Percentiles rank a stretch among this genome's conserved stretches.
These are phyloP conservation scores for Papilio machaon DNA, from an alignment of 1,140 invertebrate species.

Conservation along the genomic window DNA sequence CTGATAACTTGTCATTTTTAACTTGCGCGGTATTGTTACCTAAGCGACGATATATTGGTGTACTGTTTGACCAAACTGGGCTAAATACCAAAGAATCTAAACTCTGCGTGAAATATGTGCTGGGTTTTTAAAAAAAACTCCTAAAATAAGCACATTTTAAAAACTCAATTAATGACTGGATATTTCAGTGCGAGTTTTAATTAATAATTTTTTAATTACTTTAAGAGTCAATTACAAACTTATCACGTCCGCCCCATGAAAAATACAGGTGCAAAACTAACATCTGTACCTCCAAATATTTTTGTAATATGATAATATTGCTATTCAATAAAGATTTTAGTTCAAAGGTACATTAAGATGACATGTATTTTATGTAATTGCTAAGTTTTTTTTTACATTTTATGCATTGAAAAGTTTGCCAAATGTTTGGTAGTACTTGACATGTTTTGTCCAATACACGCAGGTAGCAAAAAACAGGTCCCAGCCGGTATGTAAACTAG, in stretches of 20 bases:
- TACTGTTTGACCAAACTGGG: constrained; percentile 14
- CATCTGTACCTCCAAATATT: too few relatives aligned
- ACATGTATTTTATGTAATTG: not conserved
- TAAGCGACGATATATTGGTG: too few relatives aligned
- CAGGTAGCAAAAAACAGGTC: constrained; percentile 47
- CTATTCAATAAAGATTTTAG: too few relatives aligned
- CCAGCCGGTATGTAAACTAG: constrained; percentile 49
- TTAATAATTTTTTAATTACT: not conserved
- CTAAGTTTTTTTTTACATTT: not conserved
- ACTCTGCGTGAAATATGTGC: not conserved
- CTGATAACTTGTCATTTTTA: too few relatives aligned
- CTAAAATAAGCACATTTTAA: too few relatives aligned
- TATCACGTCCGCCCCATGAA: too few relatives aligned
- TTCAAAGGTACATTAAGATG: too few relatives aligned
- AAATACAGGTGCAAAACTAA: too few relatives aligned
- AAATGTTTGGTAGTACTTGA: not conserved
- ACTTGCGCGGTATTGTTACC: too few relatives aligned
- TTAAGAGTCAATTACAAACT: not conserved
- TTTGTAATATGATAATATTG: too few relatives aligned
- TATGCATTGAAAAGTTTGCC: not conserved
- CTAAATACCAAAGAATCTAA: not conserved
- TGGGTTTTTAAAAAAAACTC: not conserved
- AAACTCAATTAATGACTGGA: too few relatives aligned
- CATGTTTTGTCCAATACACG: not conserved
- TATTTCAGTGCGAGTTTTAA: too few relatives aligned